Conservation (phyloP, 2,888 invertebrate genomes). For the Drosophila maculinotata region DNA sequence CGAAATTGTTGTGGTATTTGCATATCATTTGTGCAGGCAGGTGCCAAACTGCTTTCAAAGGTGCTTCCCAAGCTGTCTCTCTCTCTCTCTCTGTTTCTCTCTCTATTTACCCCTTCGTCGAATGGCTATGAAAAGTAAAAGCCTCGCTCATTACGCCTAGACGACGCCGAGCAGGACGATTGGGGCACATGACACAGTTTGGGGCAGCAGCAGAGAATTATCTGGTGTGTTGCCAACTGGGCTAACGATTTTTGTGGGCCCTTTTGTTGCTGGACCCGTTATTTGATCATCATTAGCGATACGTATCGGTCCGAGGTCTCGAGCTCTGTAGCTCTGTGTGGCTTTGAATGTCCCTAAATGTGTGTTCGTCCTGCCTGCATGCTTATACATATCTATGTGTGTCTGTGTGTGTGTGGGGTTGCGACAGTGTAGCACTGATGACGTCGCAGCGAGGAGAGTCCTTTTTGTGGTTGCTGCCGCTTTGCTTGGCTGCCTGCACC, state of each 20-base stretch:
- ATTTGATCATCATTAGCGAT: constrained; percentile 81
- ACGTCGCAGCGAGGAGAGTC: constrained; percentile 28
- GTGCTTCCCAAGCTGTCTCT: constrained; percentile 11
- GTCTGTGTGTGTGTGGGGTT: constrained; percentile 34
- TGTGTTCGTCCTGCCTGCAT: too few relatives aligned
- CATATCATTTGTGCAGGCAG: constrained; percentile 69
- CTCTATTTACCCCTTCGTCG: not conserved
- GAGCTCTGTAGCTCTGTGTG: constrained; percentile 30
- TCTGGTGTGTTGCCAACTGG: constrained; percentile 75
- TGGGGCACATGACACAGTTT: constrained; percentile 61
- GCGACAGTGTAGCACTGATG: constrained; percentile 40
- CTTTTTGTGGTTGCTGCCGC: constrained; percentile 45
- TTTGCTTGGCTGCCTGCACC: constrained; percentile 64
- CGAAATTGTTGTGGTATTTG: constrained; percentile 69
- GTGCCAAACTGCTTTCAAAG: constrained; percentile 38
- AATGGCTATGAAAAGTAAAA: constrained; percentile 48
- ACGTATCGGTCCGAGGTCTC: constrained; percentile 65
- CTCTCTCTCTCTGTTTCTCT: constrained; percentile 3
- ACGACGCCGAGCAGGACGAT: constrained; percentile 31
- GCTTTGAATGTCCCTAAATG: constrained; percentile 37
- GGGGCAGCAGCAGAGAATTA: constrained; percentile 45
- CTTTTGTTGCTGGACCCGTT: constrained; percentile 64
- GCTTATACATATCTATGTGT: not conserved
- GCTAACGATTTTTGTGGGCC: constrained; percentile 72
- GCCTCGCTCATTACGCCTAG: constrained; percentile 67